A percentile compares a stretch with the other conserved stretches of the same genome.
These are phyloP conservation scores for Drosophila subobscura DNA, from an alignment of 1,140 invertebrate genomes.

Conservation along the genomic window DNA sequence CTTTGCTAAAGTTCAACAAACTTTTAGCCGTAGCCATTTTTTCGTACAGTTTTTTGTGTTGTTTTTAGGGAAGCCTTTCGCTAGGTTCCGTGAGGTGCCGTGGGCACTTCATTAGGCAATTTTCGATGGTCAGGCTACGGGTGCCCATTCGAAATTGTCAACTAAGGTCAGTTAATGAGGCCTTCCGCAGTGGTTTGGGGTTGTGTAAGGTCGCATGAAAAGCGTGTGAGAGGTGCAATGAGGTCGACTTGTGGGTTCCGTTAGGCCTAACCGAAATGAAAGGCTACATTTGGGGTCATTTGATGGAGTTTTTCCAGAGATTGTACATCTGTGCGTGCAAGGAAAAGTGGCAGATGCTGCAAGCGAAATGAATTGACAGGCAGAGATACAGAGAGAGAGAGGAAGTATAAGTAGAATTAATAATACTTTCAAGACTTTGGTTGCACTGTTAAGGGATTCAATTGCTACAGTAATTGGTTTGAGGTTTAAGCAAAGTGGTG, in stretches of 20 bases:
- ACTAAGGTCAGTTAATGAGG: constrained; percentile 66
- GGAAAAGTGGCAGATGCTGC: background rate
- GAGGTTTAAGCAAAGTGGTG: too few relatives aligned
- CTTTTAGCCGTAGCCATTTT: constrained; percentile 30
- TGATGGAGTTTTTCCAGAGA: constrained; percentile 8
- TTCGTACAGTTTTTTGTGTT: constrained; percentile 3
- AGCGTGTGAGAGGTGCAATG: constrained; percentile 48
- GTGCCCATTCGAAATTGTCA: constrained; percentile 53
- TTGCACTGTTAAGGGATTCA: too few relatives aligned
- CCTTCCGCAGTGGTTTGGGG: constrained; percentile 26
- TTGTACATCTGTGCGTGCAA: constrained; percentile 1
- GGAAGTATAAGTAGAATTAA: too few relatives aligned
- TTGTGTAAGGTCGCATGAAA: constrained; percentile 39
- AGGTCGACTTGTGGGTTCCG: constrained; percentile 28
- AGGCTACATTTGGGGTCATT: constrained; percentile 20
- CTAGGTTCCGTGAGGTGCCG: constrained; percentile 42
- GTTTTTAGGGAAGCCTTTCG: constrained; percentile 47
- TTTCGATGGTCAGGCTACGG: constrained; percentile 30
- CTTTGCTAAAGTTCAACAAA: constrained; percentile 68
- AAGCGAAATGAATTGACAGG: background rate
- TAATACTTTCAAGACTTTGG: too few relatives aligned
- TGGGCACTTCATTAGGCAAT: constrained; percentile 57
- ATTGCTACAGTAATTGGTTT: too few relatives aligned
- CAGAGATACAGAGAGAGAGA: too few relatives aligned
- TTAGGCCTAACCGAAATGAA: constrained; percentile 21